A percentile compares a stretch with the other conserved stretches of the same genome.
Conservation (phyloP, 2,797 vertebrate genomes). For the Phataginus tricuspis region DNA sequence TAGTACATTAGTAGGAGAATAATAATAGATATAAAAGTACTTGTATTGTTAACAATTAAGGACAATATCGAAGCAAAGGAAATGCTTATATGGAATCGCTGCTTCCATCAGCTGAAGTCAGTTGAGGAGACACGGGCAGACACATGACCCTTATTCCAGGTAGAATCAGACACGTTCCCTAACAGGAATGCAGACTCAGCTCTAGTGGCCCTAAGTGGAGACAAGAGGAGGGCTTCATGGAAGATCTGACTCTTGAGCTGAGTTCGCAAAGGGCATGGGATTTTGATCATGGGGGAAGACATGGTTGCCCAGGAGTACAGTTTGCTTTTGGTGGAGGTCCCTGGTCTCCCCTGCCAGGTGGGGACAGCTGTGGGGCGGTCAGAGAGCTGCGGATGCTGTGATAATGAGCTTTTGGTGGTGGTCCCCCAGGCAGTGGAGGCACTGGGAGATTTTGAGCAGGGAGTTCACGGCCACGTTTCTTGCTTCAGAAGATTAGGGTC, state of each 20-base stretch:
- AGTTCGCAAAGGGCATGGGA: fast-evolving
- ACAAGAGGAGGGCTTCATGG: not conserved
- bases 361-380: not conserved
- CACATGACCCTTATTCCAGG: not conserved
- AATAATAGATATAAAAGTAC: not conserved
- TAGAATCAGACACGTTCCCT: not conserved
- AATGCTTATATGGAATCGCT: not conserved
- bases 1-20: not conserved
- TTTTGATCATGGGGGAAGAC: not conserved
- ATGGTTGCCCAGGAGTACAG: not conserved
- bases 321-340: not conserved
- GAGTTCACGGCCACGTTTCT: fast-evolving
- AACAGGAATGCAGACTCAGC: not conserved
- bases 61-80: not conserved
- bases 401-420: not conserved
- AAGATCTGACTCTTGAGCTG: not conserved
- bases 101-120: not conserved
- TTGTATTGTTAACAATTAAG: not conserved
- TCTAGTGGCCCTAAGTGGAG: fast-evolving
- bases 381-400: not conserved
- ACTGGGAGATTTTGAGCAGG: not conserved
- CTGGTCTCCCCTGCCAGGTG: not conserved
- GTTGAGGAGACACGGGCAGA: not conserved
- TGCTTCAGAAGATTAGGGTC: not conserved
- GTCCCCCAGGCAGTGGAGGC: not conserved